Conservation (phyloP, 2,797 vertebrate species). For the Botia almorhae region DNA sequence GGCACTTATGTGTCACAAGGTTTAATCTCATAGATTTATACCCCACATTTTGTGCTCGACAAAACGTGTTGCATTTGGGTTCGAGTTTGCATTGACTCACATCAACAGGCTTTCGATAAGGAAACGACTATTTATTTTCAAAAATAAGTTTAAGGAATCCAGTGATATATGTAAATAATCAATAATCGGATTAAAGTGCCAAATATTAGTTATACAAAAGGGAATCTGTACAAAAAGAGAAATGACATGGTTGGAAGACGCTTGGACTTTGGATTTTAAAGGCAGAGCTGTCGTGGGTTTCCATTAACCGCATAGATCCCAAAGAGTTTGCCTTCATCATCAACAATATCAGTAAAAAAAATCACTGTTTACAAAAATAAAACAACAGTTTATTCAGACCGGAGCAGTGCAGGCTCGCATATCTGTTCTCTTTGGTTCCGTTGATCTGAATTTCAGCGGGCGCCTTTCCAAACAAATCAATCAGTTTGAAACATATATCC, state of each 20-base stretch:
- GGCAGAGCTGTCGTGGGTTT: slow-evolving; percentile 42
- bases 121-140: slow-evolving; percentile 94
- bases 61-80: not conserved
- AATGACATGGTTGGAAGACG: slow-evolving; percentile 81
- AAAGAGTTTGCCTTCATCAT: slow-evolving; percentile 43
- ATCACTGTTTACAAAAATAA: slow-evolving; percentile 47
- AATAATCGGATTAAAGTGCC: slow-evolving; percentile 99
- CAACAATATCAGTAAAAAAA: slow-evolving; percentile 34
- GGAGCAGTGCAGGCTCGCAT: slow-evolving; percentile 44
- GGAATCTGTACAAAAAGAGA: slow-evolving; percentile 83
- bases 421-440: slow-evolving; percentile 41
- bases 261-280: slow-evolving; percentile 54
- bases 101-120: slow-evolving; percentile 81
- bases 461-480: slow-evolving; percentile 12
- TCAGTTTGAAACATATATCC: slow-evolving; percentile 43
- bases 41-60: not conserved
- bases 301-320: slow-evolving; percentile 26
- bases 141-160: slow-evolving; percentile 91
- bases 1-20: not conserved
- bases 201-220: slow-evolving; percentile 87
- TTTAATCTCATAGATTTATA: not conserved
- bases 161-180: slow-evolving; percentile 98
- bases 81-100: slow-evolving; percentile 16
- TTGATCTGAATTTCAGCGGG: slow-evolving; percentile 33
- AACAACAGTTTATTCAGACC: slow-evolving; percentile 20